Base-by-base conservation (phyloP, 1,140 invertebrate species). In the Philaenus spumarius region DNA sequence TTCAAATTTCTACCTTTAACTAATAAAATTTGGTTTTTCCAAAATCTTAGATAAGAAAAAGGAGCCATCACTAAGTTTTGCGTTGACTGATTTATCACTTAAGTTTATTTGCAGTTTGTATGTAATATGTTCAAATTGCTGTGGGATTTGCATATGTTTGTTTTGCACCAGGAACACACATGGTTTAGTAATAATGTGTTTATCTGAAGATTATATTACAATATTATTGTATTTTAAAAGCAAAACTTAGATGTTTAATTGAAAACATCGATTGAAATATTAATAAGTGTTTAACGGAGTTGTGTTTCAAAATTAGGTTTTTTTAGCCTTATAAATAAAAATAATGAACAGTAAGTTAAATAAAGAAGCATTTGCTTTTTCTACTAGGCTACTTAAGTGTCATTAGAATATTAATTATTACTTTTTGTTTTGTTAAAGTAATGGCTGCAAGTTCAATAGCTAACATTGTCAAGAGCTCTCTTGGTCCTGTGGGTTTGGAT, bases 381-480 rank as follows among this genome's bases (percentile, higher is more conserved):
- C 30, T 59, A 11, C 3, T 48, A 11, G 53, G n/a, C 55, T 47
- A 45, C 37, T 56, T 50, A 34, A 62, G 46, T 58, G 55, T 54
- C 58, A 46, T 39, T 43, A 30, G 35, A 56, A 59, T 40, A 37
- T 55, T 66, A 22, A 37, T 56, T 45, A 26, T 54, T 47, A 39
- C 12, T 30, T 46, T 20, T 52, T 30, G 42, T 15, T 59, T 23
- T 56, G 69, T 77, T 78, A 58, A 71, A 96, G 95, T 97, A 20
- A 94, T 92, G 85, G 94, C 95, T 53, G 90, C 90, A 17, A 81
- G 83, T 65, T 85, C 97, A 30, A 98, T 99, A 71, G 91, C 97
- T 9, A 99, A 99, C 73, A 96, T 99, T 68, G 95, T 99, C 3
- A 99, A 99, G 76, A 97, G 92, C 69, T 99, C 97, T 2, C 75